These are phyloP conservation scores for Cantharis flavilabris DNA, from an alignment of 2,888 invertebrate genomes.

Conservation along the genomic window DNA sequence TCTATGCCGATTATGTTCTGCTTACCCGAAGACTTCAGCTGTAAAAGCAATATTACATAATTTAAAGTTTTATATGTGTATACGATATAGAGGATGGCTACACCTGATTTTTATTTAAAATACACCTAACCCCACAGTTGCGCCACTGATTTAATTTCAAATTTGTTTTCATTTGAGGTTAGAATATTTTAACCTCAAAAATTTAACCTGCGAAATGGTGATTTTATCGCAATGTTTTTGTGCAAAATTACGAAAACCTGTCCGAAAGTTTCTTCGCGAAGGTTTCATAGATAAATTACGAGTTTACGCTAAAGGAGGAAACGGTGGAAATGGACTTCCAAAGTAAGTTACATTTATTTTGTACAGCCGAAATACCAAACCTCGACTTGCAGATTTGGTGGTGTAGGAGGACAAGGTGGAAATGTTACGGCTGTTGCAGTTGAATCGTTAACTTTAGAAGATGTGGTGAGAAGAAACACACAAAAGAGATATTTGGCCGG, in stretches of 20 bases:
- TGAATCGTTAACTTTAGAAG: conserved; percentile 63
- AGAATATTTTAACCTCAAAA: neutral
- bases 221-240: conserved; percentile 56
- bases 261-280: conserved; percentile 58
- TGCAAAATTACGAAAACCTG: conserved; percentile 57
- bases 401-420: conserved; percentile 90
- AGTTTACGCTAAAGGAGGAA: conserved; percentile 80
- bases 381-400: conserved; percentile 75
- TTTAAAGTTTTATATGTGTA: no score
- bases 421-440: conserved; percentile 75
- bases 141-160: neutral
- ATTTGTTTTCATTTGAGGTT: neutral
- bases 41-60: no score
- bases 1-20: no score
- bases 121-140: no score
- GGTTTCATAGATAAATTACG: conserved; percentile 81
- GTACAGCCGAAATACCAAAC: neutral
- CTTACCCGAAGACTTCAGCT: no score
- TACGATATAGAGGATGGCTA: no score
- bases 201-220: conserved; percentile 55
- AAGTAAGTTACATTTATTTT: conserved; percentile 51
- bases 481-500: conserved; percentile 67
- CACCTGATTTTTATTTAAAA: no score
- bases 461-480: conserved; percentile 59
- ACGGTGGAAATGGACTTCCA: conserved; percentile 76